Evolutionary conservation across 2,888 invertebrate genomes (phyloP).

Genomic region (Pammene fasciana): DNA sequence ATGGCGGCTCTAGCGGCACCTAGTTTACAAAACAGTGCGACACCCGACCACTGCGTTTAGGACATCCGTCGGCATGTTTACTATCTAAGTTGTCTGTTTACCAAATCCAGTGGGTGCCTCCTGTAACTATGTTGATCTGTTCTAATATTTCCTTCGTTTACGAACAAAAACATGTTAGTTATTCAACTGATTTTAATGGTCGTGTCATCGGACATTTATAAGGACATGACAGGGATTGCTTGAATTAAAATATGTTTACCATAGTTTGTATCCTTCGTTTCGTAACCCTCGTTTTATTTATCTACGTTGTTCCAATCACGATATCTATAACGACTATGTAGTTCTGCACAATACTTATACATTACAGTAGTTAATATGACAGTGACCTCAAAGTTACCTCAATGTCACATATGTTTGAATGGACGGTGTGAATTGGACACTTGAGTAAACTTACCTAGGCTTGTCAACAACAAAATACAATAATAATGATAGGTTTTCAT

Average conservation of each 20-base stretch:
- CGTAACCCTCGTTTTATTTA: too few relatives aligned
- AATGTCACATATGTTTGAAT: background rate
- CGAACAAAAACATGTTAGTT: too few relatives aligned
- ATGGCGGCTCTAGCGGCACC: slow-evolving; percentile 3
- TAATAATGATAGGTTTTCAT: background rate
- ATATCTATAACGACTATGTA: too few relatives aligned
- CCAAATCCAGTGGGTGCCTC: background rate
- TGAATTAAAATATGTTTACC: too few relatives aligned
- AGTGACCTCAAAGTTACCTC: slow-evolving; percentile 20
- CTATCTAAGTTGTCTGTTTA: slow-evolving; percentile 24
- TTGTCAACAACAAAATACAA: background rate
- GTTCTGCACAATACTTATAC: too few relatives aligned
- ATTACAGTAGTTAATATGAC: background rate
- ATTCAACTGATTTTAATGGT: too few relatives aligned
- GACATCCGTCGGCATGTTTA: slow-evolving; percentile 21
- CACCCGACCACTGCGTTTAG: background rate
- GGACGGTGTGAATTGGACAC: slow-evolving; percentile 17
- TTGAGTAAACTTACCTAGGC: background rate
- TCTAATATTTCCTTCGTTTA: background rate
- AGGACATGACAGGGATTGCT: too few relatives aligned
- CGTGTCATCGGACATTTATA: too few relatives aligned
- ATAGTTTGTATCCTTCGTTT: too few relatives aligned
- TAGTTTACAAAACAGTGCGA: slow-evolving; percentile 24
- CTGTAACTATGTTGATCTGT: background rate
- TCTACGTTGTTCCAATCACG: too few relatives aligned